Evolutionary conservation across 2,113 vertebrate genomes (phyloP).

Genomic region (Eleginops maclovinus): DNA sequence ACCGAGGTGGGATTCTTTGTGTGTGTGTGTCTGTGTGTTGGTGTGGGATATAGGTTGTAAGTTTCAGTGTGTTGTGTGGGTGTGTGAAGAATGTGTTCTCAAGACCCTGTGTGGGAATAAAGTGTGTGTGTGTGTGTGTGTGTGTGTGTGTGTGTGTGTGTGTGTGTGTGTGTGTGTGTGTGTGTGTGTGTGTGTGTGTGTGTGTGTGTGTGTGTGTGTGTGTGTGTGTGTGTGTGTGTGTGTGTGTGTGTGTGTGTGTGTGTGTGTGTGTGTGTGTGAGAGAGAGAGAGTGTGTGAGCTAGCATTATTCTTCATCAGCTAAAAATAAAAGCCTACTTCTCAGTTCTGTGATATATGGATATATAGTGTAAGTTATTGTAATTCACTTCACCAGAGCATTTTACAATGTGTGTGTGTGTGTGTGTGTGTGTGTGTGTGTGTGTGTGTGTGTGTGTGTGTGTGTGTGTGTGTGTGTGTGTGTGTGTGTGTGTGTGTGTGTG

Average conservation of each 20-base stretch:
- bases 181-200: conserved; percentile 33
- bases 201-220: conserved; percentile 22
- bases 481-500: conserved; percentile 40
- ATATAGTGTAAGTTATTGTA: conserved; percentile 27
- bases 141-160: conserved; percentile 32
- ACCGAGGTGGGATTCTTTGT: conserved; percentile 20
- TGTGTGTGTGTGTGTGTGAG: conserved; percentile 36
- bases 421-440: conserved; percentile 22
- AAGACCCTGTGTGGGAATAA: conserved; percentile 38
- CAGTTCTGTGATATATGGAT: conserved; percentile 11
- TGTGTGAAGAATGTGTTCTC: conserved; percentile 40
- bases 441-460: conserved; percentile 22
- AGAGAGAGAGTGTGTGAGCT: no score
- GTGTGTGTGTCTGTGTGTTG: conserved; percentile 21
- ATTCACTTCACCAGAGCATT: conserved; percentile 33
- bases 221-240: conserved; percentile 35
- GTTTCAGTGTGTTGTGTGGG: conserved; percentile 38
- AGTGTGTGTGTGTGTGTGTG: conserved; percentile 32
- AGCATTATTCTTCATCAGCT: conserved; percentile 45
- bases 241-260: conserved; percentile 20
- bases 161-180: conserved; percentile 18
- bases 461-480: conserved; percentile 22
- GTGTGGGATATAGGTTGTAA: conserved; percentile 37
- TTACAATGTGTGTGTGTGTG: conserved; percentile 26
- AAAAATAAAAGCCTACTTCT: conserved; percentile 32